Conservation (phyloP, 2,113 vertebrate genomes). For the Setophaga petechia region DNA sequence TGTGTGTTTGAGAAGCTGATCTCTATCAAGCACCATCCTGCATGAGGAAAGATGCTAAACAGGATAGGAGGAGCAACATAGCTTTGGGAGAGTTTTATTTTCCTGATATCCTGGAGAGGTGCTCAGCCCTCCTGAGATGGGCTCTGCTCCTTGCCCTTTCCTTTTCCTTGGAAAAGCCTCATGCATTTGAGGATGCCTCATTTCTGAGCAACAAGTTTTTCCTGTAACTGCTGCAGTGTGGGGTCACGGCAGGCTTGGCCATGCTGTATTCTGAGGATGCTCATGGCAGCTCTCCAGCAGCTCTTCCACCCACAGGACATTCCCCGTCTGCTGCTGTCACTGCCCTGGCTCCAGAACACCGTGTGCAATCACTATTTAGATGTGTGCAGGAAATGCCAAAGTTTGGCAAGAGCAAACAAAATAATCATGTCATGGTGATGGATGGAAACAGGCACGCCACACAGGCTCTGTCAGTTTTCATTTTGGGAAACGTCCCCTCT, state of each 20-base stretch:
- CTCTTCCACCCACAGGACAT: neutral
- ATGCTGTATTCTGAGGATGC: neutral
- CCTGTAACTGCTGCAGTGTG: neutral
- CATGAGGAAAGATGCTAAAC: neutral
- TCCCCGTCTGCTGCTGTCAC: neutral
- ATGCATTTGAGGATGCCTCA: neutral
- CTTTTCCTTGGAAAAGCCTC: neutral
- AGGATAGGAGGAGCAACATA: neutral
- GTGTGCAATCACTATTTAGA: neutral
- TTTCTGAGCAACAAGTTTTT: no score
- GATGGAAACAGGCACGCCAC: neutral
- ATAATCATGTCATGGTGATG: neutral
- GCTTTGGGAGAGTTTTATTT: neutral
- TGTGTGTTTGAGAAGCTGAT: neutral
- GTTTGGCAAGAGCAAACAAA: neutral
- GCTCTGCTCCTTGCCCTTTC: neutral
- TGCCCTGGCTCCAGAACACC: neutral
- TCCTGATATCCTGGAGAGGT: neutral
- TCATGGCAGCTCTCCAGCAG: neutral
- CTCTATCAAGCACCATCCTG: neutral
- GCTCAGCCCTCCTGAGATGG: neutral
- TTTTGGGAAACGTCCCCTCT: neutral
- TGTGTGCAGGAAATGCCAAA: neutral
- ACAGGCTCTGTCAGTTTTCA: fast-evolving
- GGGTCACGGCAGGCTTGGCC: fast-evolving